Percentiles rank a stretch among this genome's conserved stretches.
phyloP scores from a whole-genome alignment of 2,888 invertebrate species.

The Microchrysa polita region DNA sequence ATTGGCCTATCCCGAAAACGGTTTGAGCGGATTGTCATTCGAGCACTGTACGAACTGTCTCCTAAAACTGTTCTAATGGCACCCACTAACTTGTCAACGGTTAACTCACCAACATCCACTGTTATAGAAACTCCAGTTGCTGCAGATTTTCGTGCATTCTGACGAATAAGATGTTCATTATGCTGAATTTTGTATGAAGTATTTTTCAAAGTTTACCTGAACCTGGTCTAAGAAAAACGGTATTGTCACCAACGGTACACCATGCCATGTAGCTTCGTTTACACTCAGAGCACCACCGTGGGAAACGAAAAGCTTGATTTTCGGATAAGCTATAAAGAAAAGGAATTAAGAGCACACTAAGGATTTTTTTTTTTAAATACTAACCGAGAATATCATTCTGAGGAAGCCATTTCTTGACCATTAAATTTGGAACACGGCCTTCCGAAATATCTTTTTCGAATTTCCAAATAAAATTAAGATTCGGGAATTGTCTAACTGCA shows the following conservation, averaged over 20 bases:
- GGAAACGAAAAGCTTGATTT: conserved; percentile 55
- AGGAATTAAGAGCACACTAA: neutral
- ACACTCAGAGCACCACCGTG: conserved; percentile 59
- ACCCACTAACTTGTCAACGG: conserved; percentile 43
- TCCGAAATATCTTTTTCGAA: conserved; percentile 53
- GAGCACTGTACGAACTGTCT: conserved; percentile 50
- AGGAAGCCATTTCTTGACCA: conserved; percentile 65
- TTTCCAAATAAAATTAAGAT: conserved; percentile 56
- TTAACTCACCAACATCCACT: conserved; percentile 51
- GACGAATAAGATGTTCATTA: neutral
- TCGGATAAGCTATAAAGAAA: conserved; percentile 44
- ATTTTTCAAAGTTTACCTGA: conserved; percentile 50
- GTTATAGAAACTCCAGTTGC: conserved; percentile 51
- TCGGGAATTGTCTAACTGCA: conserved; percentile 53
- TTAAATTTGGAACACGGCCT: conserved; percentile 58
- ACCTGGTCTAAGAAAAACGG: conserved; percentile 58
- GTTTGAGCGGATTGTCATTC: conserved; percentile 61
- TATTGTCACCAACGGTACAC: conserved; percentile 58
- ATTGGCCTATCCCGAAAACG: conserved; percentile 66
- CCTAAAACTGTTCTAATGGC: conserved; percentile 47
- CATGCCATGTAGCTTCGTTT: conserved; percentile 58
- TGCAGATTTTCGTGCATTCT: conserved; percentile 2
- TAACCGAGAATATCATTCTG: conserved; percentile 63
- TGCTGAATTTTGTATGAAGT: neutral
- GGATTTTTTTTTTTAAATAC: neutral